Conservation (phyloP, 2,797 vertebrate species). For the Otolemur crassicaudatus region DNA sequence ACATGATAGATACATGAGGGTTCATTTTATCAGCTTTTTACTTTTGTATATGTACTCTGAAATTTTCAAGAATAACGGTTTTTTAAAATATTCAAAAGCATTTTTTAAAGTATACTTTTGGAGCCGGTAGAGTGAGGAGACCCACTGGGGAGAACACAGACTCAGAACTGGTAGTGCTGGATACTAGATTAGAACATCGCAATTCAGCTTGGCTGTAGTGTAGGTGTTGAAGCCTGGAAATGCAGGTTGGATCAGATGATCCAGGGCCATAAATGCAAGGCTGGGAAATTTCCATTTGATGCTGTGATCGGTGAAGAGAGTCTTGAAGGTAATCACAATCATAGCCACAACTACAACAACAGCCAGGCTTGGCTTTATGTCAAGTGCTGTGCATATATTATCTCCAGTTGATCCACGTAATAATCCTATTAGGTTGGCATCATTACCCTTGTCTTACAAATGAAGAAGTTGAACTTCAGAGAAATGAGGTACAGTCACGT, state of each 20-base stretch:
- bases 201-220: background rate
- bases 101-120: background rate
- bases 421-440: background rate
- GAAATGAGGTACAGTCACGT: background rate
- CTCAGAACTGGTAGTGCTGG: background rate
- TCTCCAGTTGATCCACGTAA: background rate
- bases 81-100: background rate
- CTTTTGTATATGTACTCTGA: background rate
- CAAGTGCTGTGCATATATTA: background rate
- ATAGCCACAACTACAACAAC: background rate
- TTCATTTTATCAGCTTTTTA: background rate
- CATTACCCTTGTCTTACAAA: background rate
- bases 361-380: background rate
- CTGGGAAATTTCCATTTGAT: conserved; percentile 30
- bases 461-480: conserved; percentile 44
- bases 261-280: background rate
- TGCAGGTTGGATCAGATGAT: conserved; percentile 25
- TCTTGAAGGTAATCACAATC: background rate
- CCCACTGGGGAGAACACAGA: background rate
- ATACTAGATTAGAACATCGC: background rate
- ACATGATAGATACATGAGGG: background rate
- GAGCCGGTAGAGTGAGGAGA: background rate
- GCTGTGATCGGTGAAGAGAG: background rate
- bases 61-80: background rate
- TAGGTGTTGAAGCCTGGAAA: conserved; percentile 30